Evolutionary conservation across 2,797 vertebrate species (phyloP).

Genomic region (Enteromius paludinosus): DNA sequence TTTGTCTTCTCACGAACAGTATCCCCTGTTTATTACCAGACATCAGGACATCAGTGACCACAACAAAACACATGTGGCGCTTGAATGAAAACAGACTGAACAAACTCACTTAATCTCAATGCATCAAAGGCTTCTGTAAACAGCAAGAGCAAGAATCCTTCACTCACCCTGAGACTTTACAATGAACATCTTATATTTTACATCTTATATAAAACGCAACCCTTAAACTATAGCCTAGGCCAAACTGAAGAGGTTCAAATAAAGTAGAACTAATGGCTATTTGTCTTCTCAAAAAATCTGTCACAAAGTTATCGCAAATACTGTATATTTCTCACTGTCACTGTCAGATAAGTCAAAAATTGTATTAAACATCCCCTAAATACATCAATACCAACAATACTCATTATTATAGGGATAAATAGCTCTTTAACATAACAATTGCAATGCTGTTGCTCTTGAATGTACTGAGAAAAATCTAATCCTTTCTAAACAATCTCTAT

Average conservation of each 20-base stretch:
- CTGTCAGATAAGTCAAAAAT: not conserved
- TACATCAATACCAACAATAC: not conserved
- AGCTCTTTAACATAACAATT: too few relatives aligned
- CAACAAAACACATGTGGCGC: not conserved
- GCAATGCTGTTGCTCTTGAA: not conserved
- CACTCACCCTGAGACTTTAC: not conserved
- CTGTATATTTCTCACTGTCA: too few relatives aligned
- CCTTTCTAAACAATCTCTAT: not conserved
- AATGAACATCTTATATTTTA: not conserved
- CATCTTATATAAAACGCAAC: not conserved
- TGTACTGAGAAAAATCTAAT: not conserved
- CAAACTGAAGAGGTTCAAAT: too few relatives aligned
- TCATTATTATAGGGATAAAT: too few relatives aligned
- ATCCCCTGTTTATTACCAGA: not conserved
- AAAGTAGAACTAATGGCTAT: not conserved
- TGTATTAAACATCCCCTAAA: not conserved
- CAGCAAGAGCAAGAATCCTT: not conserved
- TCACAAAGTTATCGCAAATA: not conserved
- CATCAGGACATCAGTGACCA: not conserved
- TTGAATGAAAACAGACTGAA: not conserved
- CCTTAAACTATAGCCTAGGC: not conserved
- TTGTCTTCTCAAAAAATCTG: not conserved
- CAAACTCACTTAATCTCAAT: not conserved
- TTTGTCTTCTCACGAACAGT: not conserved
- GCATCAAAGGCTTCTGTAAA: not conserved